Conservation (phyloP, 2,888 invertebrate genomes). For the Pteria penguin region DNA sequence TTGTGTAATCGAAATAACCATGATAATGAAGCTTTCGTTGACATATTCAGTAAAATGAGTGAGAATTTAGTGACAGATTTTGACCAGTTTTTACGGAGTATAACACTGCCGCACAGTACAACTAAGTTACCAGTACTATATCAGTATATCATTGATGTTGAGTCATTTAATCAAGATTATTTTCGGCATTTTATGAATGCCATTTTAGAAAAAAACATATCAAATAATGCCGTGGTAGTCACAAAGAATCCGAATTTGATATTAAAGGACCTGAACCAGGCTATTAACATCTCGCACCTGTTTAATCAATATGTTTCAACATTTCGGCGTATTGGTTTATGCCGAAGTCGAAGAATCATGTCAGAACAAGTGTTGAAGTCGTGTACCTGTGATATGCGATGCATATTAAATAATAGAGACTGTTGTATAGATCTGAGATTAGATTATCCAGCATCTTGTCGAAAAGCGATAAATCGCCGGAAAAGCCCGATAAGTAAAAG, state of each 20-base stretch:
- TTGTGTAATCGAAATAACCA: neutral
- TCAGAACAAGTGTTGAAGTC: neutral
- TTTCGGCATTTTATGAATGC: neutral
- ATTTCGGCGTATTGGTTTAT: neutral
- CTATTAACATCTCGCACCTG: neutral
- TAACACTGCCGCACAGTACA: neutral
- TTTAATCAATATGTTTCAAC: neutral
- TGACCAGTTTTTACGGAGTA: too few species aligned
- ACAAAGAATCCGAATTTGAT: neutral
- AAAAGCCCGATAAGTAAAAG: neutral
- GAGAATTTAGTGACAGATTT: neutral
- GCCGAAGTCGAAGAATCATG: neutral
- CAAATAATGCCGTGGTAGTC: neutral
- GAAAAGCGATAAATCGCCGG: neutral
- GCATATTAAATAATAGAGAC: neutral
- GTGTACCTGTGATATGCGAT: neutral
- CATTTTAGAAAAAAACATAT: neutral
- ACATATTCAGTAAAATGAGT: neutral
- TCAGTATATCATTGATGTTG: neutral
- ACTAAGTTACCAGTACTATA: neutral
- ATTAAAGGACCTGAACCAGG: neutral
- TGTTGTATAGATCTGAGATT: neutral
- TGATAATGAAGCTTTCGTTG: neutral
- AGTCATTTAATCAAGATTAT: neutral
- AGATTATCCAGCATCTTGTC: neutral